Evolutionary conservation across 2,888 invertebrate species (phyloP).

Genomic region (Xanthostigma xanthostigma): DNA sequence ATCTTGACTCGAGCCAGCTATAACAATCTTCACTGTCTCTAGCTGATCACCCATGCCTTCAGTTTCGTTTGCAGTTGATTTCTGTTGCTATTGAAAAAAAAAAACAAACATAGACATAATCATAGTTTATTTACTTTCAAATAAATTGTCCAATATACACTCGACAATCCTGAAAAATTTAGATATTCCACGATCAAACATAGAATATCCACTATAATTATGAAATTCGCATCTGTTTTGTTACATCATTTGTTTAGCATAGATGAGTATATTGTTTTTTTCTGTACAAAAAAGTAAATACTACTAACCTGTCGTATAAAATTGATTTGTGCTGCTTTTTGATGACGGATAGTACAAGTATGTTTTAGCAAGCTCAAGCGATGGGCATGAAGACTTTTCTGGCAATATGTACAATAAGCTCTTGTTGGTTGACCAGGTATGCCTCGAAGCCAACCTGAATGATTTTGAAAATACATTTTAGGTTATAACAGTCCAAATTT

Average conservation of each 20-base stretch:
- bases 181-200: no score
- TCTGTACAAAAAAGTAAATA: slow-evolving; percentile 6
- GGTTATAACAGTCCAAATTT: neutral
- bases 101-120: no score
- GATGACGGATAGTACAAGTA: slow-evolving; percentile 41
- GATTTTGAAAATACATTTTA: neutral
- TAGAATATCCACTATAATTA: no score
- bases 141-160: no score
- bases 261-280: slow-evolving; percentile 3
- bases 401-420: slow-evolving; percentile 40
- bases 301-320: slow-evolving; percentile 19
- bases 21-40: slow-evolving; percentile 7
- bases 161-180: no score
- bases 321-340: slow-evolving; percentile 30
- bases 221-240: no score
- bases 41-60: neutral
- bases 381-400: slow-evolving; percentile 41
- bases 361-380: slow-evolving; percentile 40
- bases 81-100: slow-evolving; percentile 7
- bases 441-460: slow-evolving; percentile 37
- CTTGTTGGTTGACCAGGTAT: slow-evolving; percentile 36
- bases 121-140: no score
- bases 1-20: slow-evolving; percentile 12
- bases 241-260: no score
- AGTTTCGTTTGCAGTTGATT: no score